phyloP scores from a whole-genome alignment of 1,140 invertebrate genomes.

The Holcopasites calliopsidis region DNA sequence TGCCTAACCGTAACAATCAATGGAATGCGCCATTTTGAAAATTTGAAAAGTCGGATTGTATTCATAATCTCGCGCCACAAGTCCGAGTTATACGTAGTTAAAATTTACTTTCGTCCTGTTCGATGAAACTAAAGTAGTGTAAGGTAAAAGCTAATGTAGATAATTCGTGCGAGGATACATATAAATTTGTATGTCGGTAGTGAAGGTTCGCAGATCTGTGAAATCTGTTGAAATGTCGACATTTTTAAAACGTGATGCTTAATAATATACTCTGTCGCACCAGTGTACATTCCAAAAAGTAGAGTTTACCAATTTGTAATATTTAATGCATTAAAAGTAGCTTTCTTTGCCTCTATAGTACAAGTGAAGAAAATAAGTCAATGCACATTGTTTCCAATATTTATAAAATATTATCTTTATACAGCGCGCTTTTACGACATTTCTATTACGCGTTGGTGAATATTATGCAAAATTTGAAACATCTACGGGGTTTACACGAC shows the following conservation, averaged over 20 bases:
- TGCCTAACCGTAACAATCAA: slow-evolving; percentile 43
- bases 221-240: too few relatives aligned
- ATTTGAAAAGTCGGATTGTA: slow-evolving; percentile 12
- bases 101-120: background rate
- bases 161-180: background rate
- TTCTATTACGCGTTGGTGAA: too few relatives aligned
- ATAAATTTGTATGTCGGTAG: background rate
- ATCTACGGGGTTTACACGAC: background rate
- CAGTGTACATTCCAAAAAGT: background rate
- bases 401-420: too few relatives aligned
- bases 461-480: background rate
- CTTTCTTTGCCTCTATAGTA: too few relatives aligned
- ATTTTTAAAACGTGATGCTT: background rate
- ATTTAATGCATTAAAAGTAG: background rate
- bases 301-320: background rate
- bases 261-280: background rate
- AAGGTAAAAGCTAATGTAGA: background rate
- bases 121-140: background rate
- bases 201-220: background rate
- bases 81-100: background rate
- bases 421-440: too few relatives aligned
- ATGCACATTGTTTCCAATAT: too few relatives aligned
- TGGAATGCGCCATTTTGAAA: slow-evolving; percentile 45
- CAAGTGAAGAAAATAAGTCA: too few relatives aligned
- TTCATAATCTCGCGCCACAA: slow-evolving; percentile 21